These are phyloP conservation scores for Mirounga angustirostris DNA, from an alignment of 2,113 vertebrate genomes.

Conservation along the genomic window DNA sequence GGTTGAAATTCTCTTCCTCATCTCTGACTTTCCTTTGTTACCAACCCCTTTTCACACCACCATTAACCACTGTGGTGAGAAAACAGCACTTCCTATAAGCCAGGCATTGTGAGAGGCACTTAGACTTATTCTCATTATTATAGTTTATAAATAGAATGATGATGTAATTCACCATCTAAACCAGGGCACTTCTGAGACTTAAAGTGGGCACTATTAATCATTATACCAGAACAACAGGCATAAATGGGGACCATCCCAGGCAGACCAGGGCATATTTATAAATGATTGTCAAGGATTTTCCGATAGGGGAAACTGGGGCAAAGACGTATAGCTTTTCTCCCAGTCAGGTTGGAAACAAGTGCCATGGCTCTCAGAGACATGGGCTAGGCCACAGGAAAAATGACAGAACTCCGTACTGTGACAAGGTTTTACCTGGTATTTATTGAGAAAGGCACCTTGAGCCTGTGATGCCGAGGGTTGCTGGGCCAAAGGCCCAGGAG, in stretches of 20 bases:
- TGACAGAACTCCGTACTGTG: not conserved
- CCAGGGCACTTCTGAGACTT: not conserved
- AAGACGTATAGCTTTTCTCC: not conserved
- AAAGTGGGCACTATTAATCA: not conserved
- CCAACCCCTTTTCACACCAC: not conserved
- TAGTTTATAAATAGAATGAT: not conserved
- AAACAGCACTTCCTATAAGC: not conserved
- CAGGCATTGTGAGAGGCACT: not conserved
- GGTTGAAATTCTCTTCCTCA: not conserved
- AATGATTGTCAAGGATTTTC: not conserved
- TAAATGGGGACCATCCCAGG: not conserved
- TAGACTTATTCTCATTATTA: not conserved
- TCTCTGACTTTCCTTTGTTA: not conserved
- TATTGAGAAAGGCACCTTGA: not conserved
- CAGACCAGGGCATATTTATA: not conserved
- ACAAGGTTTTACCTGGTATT: not conserved
- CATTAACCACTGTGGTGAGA: not conserved
- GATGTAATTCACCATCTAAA: not conserved
- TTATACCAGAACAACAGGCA: not conserved
- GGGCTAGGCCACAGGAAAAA: not conserved
- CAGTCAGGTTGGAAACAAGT: not conserved
- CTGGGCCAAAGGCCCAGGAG: not conserved
- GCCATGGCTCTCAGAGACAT: not conserved
- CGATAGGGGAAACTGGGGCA: not conserved
- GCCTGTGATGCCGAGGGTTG: not conserved